A percentile compares a stretch with the other conserved stretches of the same genome.
phyloP scores from a whole-genome alignment of 2,113 vertebrate genomes.

The Chascanopsetta lugubris region DNA sequence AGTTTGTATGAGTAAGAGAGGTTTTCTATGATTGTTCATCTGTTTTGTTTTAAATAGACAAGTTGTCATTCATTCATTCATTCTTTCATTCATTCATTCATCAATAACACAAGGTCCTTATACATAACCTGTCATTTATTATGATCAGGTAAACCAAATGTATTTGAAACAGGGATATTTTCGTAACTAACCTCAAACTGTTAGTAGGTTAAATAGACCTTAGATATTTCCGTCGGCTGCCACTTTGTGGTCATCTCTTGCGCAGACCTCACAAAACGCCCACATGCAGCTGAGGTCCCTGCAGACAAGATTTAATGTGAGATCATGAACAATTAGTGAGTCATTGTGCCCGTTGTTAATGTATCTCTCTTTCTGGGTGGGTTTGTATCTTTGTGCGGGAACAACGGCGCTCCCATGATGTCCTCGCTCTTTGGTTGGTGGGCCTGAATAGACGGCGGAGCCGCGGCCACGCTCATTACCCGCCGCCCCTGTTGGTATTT shows the following conservation, averaged over 20 bases:
- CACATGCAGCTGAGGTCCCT: slow-evolving; percentile 28
- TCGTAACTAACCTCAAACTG: too few relatives aligned
- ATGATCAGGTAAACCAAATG: too few relatives aligned
- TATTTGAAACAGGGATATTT: too few relatives aligned
- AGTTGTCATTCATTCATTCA: too few relatives aligned
- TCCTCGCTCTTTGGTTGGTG: slow-evolving; percentile 51
- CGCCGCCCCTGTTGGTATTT: slow-evolving; percentile 60
- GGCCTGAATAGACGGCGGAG: slow-evolving; percentile 52
- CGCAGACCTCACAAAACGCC: neutral
- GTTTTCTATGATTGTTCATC: too few relatives aligned
- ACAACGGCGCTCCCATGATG: slow-evolving; percentile 18
- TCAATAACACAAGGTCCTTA: too few relatives aligned
- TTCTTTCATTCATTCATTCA: too few relatives aligned
- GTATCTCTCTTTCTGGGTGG: slow-evolving; percentile 30
- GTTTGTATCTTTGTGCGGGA: slow-evolving; percentile 41
- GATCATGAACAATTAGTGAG: slow-evolving; percentile 37
- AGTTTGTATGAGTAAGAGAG: too few relatives aligned
- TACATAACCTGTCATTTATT: too few relatives aligned
- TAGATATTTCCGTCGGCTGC: neutral
- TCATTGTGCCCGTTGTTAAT: slow-evolving; percentile 39
- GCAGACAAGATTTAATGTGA: slow-evolving; percentile 29
- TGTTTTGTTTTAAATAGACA: too few relatives aligned
- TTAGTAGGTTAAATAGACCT: too few relatives aligned
- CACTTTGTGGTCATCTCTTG: neutral
- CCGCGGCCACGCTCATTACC: slow-evolving; percentile 65